phyloP scores from a whole-genome alignment of 2,797 vertebrate genomes.

The Arnoldichthys spilopterus region DNA sequence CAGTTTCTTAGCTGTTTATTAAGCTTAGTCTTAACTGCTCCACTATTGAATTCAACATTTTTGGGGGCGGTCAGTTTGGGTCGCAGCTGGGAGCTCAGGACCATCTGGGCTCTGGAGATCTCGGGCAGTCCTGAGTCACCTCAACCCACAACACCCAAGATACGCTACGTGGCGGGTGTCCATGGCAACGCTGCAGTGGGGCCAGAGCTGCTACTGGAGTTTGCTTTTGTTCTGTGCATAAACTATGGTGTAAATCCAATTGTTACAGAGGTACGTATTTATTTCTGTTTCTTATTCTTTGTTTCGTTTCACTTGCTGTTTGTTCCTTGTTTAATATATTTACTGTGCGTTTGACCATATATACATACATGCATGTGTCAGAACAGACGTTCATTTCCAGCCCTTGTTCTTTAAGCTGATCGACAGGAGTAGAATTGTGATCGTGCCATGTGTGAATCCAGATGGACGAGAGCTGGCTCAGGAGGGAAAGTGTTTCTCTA shows the following conservation, averaged over 20 bases:
- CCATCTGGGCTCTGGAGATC: conserved; percentile 94
- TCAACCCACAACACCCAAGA: conserved; percentile 88
- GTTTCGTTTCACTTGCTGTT: background rate
- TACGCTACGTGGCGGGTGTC: conserved; percentile 92
- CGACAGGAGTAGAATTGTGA: conserved; percentile 90
- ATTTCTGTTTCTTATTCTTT: background rate
- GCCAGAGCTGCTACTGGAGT: conserved; percentile 91
- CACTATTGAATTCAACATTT: background rate
- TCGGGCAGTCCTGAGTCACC: conserved; percentile 86
- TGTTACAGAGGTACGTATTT: conserved; percentile 83
- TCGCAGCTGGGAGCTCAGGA: conserved; percentile 88
- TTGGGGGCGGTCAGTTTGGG: conserved; percentile 83
- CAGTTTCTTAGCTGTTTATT: no score
- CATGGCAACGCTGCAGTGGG: conserved; percentile 94
- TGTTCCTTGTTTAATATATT: background rate
- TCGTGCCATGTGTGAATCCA: conserved; percentile 93
- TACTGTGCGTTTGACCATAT: no score
- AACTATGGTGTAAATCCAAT: conserved; percentile 90
- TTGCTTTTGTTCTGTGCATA: conserved; percentile 91
- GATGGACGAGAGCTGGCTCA: conserved; percentile 88
- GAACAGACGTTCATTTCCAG: background rate
- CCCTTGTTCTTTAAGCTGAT: conserved; percentile 80
- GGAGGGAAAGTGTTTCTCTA: conserved; percentile 87
- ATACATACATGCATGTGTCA: background rate
- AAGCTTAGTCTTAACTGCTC: no score